Percentiles rank a stretch among this genome's conserved stretches.
These are phyloP conservation scores for Pteruthius melanotis DNA, from an alignment of 2,113 vertebrate genomes.

Conservation along the genomic window DNA sequence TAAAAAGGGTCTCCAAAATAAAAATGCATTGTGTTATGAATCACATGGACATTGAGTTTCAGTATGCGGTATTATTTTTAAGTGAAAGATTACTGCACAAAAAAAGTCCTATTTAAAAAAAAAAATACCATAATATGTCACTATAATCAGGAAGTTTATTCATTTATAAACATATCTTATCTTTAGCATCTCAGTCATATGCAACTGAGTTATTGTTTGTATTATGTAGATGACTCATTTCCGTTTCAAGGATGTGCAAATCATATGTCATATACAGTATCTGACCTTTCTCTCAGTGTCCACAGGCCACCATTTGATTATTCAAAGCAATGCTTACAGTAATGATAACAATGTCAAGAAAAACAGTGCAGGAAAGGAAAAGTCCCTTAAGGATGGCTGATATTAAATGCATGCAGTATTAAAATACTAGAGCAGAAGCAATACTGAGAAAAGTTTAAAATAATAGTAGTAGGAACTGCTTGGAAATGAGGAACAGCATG, in stretches of 20 bases:
- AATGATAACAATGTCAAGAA: conserved; percentile 23
- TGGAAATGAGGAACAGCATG: neutral
- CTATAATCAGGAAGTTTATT: conserved; percentile 74
- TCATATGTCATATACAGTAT: conserved; percentile 72
- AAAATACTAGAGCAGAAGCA: neutral
- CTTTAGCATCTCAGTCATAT: conserved; percentile 77
- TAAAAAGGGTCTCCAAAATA: neutral
- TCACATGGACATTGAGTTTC: neutral
- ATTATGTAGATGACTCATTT: conserved; percentile 76
- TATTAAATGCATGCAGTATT: neutral
- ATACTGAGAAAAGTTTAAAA: conserved; percentile 7
- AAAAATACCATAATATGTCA: conserved; percentile 11
- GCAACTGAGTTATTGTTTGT: conserved; percentile 74
- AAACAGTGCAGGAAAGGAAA: neutral
- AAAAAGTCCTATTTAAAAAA: neutral
- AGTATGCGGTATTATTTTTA: neutral
- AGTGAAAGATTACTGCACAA: neutral
- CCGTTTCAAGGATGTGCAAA: conserved; percentile 69
- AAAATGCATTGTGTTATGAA: neutral
- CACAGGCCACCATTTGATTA: conserved; percentile 49
- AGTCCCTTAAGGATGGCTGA: neutral
- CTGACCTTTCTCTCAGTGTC: conserved; percentile 57
- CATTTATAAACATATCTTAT: conserved; percentile 79
- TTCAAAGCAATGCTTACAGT: conserved; percentile 36
- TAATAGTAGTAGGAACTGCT: neutral